Evolutionary conservation across 2,797 vertebrate genomes (phyloP).

Genomic region (Coluber constrictor): DNA sequence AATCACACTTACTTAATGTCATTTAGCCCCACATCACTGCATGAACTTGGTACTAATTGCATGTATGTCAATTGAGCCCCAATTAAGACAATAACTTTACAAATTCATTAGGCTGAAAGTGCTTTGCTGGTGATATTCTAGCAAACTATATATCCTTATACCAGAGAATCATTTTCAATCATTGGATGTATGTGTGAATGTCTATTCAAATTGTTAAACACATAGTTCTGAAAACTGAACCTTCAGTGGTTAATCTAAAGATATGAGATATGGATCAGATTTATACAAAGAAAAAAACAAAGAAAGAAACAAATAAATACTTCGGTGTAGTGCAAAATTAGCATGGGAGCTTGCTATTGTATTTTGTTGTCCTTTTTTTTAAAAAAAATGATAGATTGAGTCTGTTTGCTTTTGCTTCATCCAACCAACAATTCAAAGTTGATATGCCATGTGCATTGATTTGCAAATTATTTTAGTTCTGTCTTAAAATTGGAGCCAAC

Average conservation of each 20-base stretch:
- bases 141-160: not conserved
- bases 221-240: not conserved
- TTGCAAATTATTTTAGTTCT: not conserved
- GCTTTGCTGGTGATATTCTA: not conserved
- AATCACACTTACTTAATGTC: conserved; percentile 6
- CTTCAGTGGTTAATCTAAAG: not conserved
- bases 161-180: not conserved
- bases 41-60: not conserved
- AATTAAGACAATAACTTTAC: not conserved
- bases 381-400: not conserved
- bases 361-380: not conserved
- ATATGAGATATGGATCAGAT: not conserved
- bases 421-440: conserved; percentile 2
- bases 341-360: not conserved
- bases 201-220: not conserved
- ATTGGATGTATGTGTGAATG: not conserved
- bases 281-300: not conserved
- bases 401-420: not conserved
- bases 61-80: not conserved
- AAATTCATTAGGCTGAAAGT: not conserved
- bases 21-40: conserved; percentile 9
- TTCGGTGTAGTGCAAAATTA: not conserved
- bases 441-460: not conserved
- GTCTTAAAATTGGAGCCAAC: not conserved
- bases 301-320: not conserved